Conservation (phyloP, 2,797 vertebrate species). For the Bucorvus abyssinicus region DNA sequence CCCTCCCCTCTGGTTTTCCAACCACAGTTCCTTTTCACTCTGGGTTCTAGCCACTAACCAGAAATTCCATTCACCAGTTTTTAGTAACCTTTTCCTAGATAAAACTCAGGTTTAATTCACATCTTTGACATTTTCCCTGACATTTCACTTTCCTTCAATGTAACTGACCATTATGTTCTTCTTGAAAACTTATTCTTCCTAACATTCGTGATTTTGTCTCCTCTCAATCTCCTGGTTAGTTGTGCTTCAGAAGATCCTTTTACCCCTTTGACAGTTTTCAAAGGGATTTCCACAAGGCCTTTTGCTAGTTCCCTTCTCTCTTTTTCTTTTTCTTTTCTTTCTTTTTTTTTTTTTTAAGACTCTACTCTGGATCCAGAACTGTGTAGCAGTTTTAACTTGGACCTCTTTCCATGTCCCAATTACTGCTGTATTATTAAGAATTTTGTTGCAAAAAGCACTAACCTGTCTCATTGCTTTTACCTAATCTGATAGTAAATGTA, state of each 20-base stretch:
- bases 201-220: not conserved
- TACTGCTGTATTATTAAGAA: constrained; percentile 18
- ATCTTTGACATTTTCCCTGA: constrained; percentile 29
- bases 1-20: not conserved
- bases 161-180: constrained; percentile 25
- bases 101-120: not conserved
- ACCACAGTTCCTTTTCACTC: not conserved
- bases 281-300: not conserved
- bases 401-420: not conserved
- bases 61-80: not conserved
- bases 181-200: constrained; percentile 28
- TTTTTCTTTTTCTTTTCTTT: not conserved
- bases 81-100: not conserved
- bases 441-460: constrained; percentile 31
- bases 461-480: constrained; percentile 29
- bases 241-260: constrained; percentile 16
- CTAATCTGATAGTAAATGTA: constrained; percentile 16
- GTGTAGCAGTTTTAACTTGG: constrained; percentile 11
- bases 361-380: not conserved
- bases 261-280: not conserved
- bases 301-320: not conserved
- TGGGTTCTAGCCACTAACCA: not conserved
- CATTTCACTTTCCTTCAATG: constrained; percentile 31
- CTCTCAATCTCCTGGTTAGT: constrained; percentile 6
- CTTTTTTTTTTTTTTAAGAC: not conserved